These are phyloP conservation scores for Apolygus lucorum DNA, from an alignment of 1,140 invertebrate genomes.

Conservation along the genomic window DNA sequence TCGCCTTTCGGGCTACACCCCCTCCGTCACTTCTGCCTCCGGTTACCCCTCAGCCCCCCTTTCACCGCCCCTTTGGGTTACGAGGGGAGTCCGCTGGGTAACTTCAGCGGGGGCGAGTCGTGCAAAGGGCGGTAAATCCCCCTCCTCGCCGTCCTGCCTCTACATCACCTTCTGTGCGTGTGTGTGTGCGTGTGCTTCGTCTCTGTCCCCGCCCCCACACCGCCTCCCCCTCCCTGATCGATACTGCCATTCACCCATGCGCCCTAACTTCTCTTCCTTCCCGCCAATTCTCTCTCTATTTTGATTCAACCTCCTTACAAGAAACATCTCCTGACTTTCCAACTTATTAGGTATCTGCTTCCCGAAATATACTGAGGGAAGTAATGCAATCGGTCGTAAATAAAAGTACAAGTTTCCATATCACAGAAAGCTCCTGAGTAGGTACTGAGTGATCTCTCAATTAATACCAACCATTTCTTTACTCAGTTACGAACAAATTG, in stretches of 20 bases:
- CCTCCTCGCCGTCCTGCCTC: neutral
- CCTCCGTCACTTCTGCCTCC: neutral
- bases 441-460: no score
- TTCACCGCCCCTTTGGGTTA: neutral
- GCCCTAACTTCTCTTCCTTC: constrained; percentile 20
- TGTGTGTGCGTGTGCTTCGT: neutral
- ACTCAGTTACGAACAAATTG: no score
- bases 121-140: neutral
- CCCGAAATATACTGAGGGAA: no score
- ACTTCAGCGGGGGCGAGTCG: neutral
- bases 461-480: no score
- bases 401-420: no score
- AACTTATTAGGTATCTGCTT: no score
- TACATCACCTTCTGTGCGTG: neutral
- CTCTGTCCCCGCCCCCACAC: constrained; percentile 20
- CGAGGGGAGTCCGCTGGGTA: neutral
- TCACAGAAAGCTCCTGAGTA: no score
- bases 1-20: neutral
- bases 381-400: no score
- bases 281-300: constrained; percentile 31
- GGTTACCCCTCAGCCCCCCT: constrained; percentile 5
- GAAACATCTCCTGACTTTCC: no score
- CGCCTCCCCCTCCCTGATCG: constrained; percentile 24
- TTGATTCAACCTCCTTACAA: no score
- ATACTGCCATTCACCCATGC: constrained; percentile 28